Base-by-base conservation (phyloP, 2,113 vertebrate genomes). In the Sphyrna mokarran region DNA sequence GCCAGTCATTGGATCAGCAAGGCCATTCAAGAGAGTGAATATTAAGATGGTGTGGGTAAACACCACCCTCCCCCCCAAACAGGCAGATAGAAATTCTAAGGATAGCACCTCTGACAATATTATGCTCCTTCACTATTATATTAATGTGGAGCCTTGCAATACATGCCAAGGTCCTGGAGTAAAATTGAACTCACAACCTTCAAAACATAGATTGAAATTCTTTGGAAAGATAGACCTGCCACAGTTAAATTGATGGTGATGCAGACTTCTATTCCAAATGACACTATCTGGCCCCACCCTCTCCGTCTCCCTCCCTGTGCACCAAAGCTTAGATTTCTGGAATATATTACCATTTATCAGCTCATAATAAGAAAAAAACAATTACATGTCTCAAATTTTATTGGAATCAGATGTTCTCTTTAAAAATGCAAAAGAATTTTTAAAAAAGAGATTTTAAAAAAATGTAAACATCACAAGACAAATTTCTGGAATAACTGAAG, bases 311-410 rank as follows among this genome's bases (percentile, higher is more conserved):
- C 48, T 89, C 23, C 43, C 23, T 89, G 86, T 58, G 22, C 48
- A 29, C 63, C 61, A 37, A 7, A 37, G 58, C 8, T 54, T 66
- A 22, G 89, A 66, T 66, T 66, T 66, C 89, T 93, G 89, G 89
- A 66, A 93, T 66, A 66, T 22, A 93, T 93, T 93, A 93, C 89
- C 89, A 93, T 93, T 93, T 93, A 93, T 93, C 89, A 66, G n/a
- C 63, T 66, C 89, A 93, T 93, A 93, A 93, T 93, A 37, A n/a
- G 61, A 93, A 66, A n/a, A 61, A 93, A 93, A 66, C 58, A 93
- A 93, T 93, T 66, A 93, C 61, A 93, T 68, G 89, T 66, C 61
- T 93, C 61, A 37, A 22, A 1, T 93, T 93, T 93, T 93, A 93
- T 93, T 93, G 61, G 89, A 93, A n/a, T 66, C 89, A 93, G 61